These are phyloP conservation scores for Cynocephalus volans DNA, from an alignment of 2,113 vertebrate species.

Conservation along the genomic window DNA sequence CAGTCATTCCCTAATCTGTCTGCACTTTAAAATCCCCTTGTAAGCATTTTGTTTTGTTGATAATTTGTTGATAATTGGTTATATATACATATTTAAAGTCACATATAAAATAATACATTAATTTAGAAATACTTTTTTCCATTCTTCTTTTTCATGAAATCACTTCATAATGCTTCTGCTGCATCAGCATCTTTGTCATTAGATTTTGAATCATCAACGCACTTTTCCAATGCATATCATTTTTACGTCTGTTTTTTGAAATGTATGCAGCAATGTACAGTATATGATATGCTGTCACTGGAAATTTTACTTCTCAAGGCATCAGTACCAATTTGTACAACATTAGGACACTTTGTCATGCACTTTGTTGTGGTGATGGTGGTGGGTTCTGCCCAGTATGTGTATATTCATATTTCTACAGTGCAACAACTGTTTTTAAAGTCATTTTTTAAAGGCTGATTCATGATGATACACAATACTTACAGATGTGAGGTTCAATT, in stretches of 20 bases:
- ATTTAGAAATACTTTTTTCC: neutral
- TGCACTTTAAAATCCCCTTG: neutral
- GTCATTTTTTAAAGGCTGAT: neutral
- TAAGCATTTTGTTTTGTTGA: neutral
- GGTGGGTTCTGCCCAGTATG: neutral
- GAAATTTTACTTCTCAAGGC: neutral
- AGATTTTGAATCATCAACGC: neutral
- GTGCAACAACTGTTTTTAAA: neutral
- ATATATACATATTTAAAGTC: neutral
- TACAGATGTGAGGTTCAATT: neutral
- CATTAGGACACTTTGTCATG: neutral
- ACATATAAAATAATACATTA: neutral
- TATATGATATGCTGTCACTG: neutral
- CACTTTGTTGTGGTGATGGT: too few species aligned
- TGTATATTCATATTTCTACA: neutral
- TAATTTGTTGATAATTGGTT: neutral
- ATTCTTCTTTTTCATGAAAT: neutral
- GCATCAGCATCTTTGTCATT: neutral
- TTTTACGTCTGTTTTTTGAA: neutral
- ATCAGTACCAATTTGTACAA: neutral
- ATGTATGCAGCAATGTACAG: neutral
- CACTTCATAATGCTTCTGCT: neutral
- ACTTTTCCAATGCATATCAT: neutral
- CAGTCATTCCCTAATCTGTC: neutral
- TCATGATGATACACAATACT: neutral